phyloP scores from a whole-genome alignment of 2,113 vertebrate genomes.

The Brachypteracias leptosomus region DNA sequence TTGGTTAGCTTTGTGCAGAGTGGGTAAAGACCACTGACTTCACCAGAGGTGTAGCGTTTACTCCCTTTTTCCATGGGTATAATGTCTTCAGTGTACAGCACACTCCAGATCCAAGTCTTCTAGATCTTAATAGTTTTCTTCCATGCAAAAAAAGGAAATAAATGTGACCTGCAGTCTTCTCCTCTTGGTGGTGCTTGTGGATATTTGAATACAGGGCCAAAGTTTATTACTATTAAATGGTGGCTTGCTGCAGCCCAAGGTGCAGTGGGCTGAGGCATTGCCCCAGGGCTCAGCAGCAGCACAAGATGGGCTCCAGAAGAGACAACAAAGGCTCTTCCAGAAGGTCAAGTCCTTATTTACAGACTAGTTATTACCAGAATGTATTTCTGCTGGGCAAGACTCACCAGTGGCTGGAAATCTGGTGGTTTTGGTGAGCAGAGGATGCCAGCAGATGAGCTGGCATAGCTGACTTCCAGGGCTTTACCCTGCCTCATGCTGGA shows the following conservation, averaged over 20 bases:
- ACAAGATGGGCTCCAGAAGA: accelerated
- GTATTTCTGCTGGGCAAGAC: not conserved
- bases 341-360: not conserved
- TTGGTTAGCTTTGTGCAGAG: not conserved
- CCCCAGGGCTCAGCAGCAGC: not conserved
- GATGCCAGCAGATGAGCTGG: not conserved
- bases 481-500: not conserved
- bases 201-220: not conserved
- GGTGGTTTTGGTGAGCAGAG: not conserved
- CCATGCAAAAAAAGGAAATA: not conserved
- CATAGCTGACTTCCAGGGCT: not conserved
- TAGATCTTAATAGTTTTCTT: not conserved
- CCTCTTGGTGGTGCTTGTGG: not conserved
- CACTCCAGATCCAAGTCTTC: not conserved
- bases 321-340: not conserved
- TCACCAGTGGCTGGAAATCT: not conserved
- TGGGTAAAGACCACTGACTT: not conserved
- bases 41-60: accelerated
- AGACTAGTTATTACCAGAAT: not conserved
- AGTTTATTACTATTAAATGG: not conserved
- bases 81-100: not conserved
- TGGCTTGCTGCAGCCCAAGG: not conserved
- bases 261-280: not conserved
- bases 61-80: not conserved
- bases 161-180: not conserved